These are phyloP conservation scores for Trematocara stigmaticum DNA, from an alignment of 2,113 vertebrate species.

Conservation along the genomic window DNA sequence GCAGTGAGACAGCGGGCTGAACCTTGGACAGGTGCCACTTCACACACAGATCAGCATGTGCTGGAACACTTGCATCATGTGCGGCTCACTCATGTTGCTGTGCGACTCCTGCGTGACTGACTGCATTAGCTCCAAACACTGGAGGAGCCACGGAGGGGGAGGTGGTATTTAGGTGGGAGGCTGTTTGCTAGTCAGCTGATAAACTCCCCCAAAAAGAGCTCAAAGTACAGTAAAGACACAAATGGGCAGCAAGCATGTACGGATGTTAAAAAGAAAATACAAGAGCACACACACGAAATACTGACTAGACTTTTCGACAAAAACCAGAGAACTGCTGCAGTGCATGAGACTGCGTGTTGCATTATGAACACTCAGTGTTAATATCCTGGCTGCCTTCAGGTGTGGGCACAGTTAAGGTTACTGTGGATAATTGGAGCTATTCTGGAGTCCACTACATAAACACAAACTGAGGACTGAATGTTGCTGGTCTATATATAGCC, in stretches of 20 bases:
- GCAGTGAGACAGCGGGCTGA: slow-evolving; percentile 12
- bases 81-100: slow-evolving; percentile 38
- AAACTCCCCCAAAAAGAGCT: slow-evolving; percentile 29
- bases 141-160: slow-evolving; percentile 2
- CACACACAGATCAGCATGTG: slow-evolving; percentile 65
- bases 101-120: slow-evolving; percentile 45
- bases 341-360: not conserved
- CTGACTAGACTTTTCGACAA: not conserved
- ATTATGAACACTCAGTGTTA: not conserved
- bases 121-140: slow-evolving; percentile 18
- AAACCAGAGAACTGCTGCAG: not conserved
- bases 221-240: slow-evolving; percentile 37
- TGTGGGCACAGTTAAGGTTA: not conserved
- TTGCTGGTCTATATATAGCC: slow-evolving; percentile 66
- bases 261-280: not conserved
- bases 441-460: slow-evolving; percentile 57
- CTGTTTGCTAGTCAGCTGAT: slow-evolving; percentile 44
- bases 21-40: slow-evolving; percentile 57
- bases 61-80: slow-evolving; percentile 64
- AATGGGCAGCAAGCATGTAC: not conserved
- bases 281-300: not conserved
- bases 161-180: slow-evolving; percentile 1
- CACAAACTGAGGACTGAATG: slow-evolving; percentile 38
- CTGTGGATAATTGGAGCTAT: slow-evolving; percentile 6
- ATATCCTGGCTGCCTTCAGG: not conserved